These are phyloP conservation scores for Chelonus formosanus DNA, from an alignment of 2,888 invertebrate genomes.

Conservation along the genomic window DNA sequence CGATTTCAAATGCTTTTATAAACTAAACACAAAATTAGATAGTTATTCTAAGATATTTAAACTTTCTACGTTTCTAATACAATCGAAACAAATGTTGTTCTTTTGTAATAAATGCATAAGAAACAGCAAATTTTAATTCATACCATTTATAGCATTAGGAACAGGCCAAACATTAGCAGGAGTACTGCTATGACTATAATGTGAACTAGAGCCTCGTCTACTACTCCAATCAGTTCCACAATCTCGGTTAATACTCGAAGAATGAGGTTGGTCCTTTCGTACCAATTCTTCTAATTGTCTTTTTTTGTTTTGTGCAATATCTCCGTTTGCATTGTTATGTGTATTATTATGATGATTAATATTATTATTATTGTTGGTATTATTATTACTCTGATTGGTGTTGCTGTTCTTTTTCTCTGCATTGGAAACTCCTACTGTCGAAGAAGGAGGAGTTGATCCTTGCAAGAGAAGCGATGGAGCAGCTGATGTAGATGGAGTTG, in stretches of 20 bases:
- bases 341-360: slow-evolving; percentile 48
- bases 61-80: too few relatives aligned
- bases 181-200: slow-evolving; percentile 54
- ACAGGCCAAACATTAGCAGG: slow-evolving; percentile 57
- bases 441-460: slow-evolving; percentile 47
- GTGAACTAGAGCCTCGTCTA: slow-evolving; percentile 55
- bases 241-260: slow-evolving; percentile 53
- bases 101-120: too few relatives aligned
- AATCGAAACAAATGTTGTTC: too few relatives aligned
- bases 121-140: slow-evolving; percentile 20
- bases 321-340: slow-evolving; percentile 58
- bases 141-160: slow-evolving; percentile 47
- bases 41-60: too few relatives aligned
- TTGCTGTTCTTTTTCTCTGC: slow-evolving; percentile 55
- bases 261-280: slow-evolving; percentile 66
- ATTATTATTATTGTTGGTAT: slow-evolving; percentile 45
- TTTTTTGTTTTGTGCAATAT: slow-evolving; percentile 65
- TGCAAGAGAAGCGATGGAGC: slow-evolving; percentile 39
- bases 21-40: too few relatives aligned
- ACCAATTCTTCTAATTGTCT: slow-evolving; percentile 73
- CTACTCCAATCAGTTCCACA: slow-evolving; percentile 52
- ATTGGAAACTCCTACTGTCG: slow-evolving; percentile 36
- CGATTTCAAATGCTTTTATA: too few relatives aligned
- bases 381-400: slow-evolving; percentile 45
- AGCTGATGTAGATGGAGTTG: slow-evolving; percentile 35